phyloP scores from a whole-genome alignment of 2,888 invertebrate species.

The Adineta ricciae region DNA sequence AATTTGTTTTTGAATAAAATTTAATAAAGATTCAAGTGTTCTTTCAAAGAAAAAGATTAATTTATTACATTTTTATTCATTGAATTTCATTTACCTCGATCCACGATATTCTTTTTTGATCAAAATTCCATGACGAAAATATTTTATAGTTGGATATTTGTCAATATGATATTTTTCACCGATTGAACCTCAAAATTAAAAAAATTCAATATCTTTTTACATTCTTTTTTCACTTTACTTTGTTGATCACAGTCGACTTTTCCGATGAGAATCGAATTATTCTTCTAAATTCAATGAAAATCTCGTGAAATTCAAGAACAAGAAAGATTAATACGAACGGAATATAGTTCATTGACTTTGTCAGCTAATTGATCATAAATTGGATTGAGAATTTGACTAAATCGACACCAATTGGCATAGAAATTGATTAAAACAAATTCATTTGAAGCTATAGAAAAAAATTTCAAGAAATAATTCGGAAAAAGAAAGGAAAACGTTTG shows the following conservation, averaged over 20 bases:
- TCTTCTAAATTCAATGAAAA: constrained; percentile 42
- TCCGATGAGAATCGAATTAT: constrained; percentile 64
- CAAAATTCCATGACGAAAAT: constrained; percentile 61
- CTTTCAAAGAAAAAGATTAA: constrained; percentile 55
- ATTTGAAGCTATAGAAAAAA: constrained; percentile 65
- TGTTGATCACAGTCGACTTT: constrained; percentile 94
- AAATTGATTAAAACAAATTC: constrained; percentile 96
- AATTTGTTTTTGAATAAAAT: constrained; percentile 76
- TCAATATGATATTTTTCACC: constrained; percentile 24
- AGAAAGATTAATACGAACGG: constrained; percentile 51
- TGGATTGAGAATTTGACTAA: constrained; percentile 89
- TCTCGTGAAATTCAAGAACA: neutral
- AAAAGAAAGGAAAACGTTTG: too few species aligned
- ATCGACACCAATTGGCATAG: constrained; percentile 96
- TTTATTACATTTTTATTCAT: neutral
- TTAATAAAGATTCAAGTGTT: constrained; percentile 76
- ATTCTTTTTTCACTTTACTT: constrained; percentile 52
- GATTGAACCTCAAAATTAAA: constrained; percentile 2
- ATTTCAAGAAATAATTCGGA: too few species aligned
- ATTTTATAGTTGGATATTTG: constrained; percentile 94
- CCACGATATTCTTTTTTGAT: constrained; percentile 60
- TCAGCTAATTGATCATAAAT: constrained; percentile 90
- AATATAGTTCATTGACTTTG: constrained; percentile 62
- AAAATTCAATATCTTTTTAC: neutral
- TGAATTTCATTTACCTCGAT: constrained; percentile 34